These are phyloP conservation scores for Ametastegia equiseti DNA, from an alignment of 2,888 invertebrate species.

Conservation along the genomic window DNA sequence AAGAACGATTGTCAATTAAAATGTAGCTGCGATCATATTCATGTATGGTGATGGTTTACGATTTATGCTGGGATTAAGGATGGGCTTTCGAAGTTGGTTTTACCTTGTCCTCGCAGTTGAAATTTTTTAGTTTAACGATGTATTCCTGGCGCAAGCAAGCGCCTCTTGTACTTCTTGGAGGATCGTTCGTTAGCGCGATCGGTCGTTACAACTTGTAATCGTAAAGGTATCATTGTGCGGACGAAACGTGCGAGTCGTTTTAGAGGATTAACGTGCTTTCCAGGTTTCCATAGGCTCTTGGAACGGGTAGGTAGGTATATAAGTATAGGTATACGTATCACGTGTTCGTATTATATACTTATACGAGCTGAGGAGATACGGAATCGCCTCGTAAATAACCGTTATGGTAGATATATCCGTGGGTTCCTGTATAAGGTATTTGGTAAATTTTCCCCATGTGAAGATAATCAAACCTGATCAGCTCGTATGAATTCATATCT, in stretches of 20 bases:
- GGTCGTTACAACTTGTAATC: constrained; percentile 42
- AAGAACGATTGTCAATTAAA: not conserved
- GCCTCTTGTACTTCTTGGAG: not conserved
- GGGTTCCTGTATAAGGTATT: constrained; percentile 7
- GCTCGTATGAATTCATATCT: constrained; percentile 50
- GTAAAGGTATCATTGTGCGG: constrained; percentile 40
- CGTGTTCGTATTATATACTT: not conserved
- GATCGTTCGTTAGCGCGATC: constrained; percentile 39
- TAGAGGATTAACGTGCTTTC: constrained; percentile 26
- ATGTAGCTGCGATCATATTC: constrained; percentile 22
- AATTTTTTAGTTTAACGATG: constrained; percentile 38
- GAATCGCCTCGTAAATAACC: constrained; percentile 32
- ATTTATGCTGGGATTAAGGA: constrained; percentile 3
- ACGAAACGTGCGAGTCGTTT: constrained; percentile 38
- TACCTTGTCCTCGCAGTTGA: constrained; percentile 1
- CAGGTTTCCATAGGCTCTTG: not conserved
- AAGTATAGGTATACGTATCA: not conserved
- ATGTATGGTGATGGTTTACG: constrained; percentile 15
- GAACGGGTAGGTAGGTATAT: not conserved
- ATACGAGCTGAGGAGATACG: not conserved
- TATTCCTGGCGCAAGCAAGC: not conserved
- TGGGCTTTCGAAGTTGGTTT: not conserved
- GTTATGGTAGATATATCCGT: not conserved
- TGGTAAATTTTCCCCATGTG: constrained; percentile 72
- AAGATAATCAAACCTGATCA: constrained; percentile 39